A percentile compares a stretch with the other conserved stretches of the same genome.
Evolutionary conservation across 2,888 invertebrate genomes (phyloP).

Genomic region (Tenthredo notha): DNA sequence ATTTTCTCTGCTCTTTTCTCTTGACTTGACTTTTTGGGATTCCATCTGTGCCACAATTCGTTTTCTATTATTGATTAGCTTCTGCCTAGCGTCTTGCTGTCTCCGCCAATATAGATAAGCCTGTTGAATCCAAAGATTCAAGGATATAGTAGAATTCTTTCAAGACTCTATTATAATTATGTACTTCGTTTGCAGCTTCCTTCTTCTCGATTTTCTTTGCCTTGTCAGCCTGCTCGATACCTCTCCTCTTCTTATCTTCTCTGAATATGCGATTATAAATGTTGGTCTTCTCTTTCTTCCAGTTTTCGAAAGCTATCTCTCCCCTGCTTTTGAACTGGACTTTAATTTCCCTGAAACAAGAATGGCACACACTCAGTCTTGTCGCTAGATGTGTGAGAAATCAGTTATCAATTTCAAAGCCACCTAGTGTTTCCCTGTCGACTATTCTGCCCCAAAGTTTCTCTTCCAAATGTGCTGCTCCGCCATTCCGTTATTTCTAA

Average conservation of each 20-base stretch:
- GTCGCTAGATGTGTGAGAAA: too few species aligned
- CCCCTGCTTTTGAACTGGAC: slow-evolving; percentile 34
- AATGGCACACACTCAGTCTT: not conserved
- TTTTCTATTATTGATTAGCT: slow-evolving; percentile 45
- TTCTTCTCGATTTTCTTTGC: slow-evolving; percentile 57
- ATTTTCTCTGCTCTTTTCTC: slow-evolving; percentile 54
- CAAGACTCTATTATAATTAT: not conserved
- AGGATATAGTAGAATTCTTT: not conserved
- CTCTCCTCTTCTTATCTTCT: slow-evolving; percentile 56
- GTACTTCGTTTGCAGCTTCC: slow-evolving; percentile 57
- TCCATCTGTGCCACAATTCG: slow-evolving; percentile 33
- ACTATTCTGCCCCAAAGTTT: not conserved
- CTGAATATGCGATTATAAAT: slow-evolving; percentile 57
- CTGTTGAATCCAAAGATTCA: not conserved
- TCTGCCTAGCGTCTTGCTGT: slow-evolving; percentile 45
- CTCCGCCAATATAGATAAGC: slow-evolving; percentile 51
- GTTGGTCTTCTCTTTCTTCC: slow-evolving; percentile 62
- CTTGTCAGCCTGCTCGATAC: slow-evolving; percentile 54
- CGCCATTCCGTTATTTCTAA: not conserved
- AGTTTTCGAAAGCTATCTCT: slow-evolving; percentile 62
- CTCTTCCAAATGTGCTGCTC: not conserved
- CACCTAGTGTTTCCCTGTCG: not conserved
- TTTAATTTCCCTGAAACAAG: slow-evolving; percentile 5
- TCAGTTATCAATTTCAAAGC: not conserved
- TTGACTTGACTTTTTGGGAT: slow-evolving; percentile 38